Evolutionary conservation across 2,888 invertebrate genomes (phyloP).

Genomic region (Fissipunctia ypsillon): DNA sequence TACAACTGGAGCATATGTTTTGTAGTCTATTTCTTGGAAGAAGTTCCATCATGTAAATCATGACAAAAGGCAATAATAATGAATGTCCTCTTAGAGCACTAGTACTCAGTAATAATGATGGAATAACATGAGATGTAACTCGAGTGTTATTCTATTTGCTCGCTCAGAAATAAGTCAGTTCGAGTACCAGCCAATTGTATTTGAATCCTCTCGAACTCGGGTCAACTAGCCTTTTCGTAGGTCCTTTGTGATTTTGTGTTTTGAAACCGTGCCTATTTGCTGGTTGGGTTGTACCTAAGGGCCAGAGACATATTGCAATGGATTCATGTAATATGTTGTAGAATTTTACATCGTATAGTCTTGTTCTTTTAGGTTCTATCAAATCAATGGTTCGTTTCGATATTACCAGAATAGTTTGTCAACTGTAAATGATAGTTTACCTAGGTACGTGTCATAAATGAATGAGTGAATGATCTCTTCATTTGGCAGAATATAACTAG

Average conservation of each 20-base stretch:
- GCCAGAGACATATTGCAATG: neutral
- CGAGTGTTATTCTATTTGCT: slow-evolving; percentile 19
- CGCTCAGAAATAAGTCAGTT: slow-evolving; percentile 24
- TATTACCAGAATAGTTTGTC: neutral
- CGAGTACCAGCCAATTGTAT: slow-evolving; percentile 49
- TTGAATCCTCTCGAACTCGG: slow-evolving; percentile 35
- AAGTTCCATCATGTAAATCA: slow-evolving; percentile 14
- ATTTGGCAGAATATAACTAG: too few species aligned
- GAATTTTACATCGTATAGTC: slow-evolving; percentile 1
- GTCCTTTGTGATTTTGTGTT: slow-evolving; percentile 21
- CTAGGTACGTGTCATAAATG: too few species aligned
- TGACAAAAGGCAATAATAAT: slow-evolving; percentile 36
- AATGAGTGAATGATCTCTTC: neutral
- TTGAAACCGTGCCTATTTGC: neutral
- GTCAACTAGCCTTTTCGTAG: slow-evolving; percentile 3
- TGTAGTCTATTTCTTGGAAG: slow-evolving; percentile 5
- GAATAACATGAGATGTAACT: slow-evolving; percentile 26
- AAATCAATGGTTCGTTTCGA: neutral
- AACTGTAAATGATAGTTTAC: neutral
- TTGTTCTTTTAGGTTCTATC: neutral
- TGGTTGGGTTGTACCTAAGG: slow-evolving; percentile 3
- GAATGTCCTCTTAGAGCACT: neutral
- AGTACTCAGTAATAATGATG: slow-evolving; percentile 16
- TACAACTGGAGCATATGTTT: neutral
- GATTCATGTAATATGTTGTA: neutral